These are phyloP conservation scores for Dasysyrphus albostriatus DNA, from an alignment of 2,888 invertebrate species.

Conservation along the genomic window DNA sequence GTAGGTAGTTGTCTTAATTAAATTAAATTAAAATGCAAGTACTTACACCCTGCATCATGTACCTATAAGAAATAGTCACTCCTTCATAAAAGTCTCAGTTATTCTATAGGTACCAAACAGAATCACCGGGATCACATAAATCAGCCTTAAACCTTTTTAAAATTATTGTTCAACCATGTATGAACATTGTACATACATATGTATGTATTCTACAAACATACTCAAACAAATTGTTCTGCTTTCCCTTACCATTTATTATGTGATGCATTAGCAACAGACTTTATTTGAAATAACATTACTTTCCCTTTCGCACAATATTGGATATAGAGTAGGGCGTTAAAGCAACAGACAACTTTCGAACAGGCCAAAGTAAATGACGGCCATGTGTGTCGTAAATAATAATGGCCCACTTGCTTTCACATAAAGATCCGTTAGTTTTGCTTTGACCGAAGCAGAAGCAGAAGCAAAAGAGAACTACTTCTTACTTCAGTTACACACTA, in stretches of 20 bases:
- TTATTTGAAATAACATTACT: slow-evolving; percentile 73
- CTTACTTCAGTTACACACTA: slow-evolving; percentile 48
- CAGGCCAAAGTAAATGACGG: slow-evolving; percentile 67
- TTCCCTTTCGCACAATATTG: slow-evolving; percentile 59
- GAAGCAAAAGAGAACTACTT: slow-evolving; percentile 43
- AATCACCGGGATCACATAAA: slow-evolving; percentile 2
- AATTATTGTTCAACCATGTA: slow-evolving; percentile 50
- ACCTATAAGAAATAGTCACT: too few relatives aligned
- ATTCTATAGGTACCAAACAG: too few relatives aligned
- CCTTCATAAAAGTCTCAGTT: too few relatives aligned
- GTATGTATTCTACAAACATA: neutral
- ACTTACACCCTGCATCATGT: too few relatives aligned
- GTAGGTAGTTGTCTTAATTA: too few relatives aligned
- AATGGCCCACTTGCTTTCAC: slow-evolving; percentile 74
- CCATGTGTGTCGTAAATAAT: slow-evolving; percentile 75
- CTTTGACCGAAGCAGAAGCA: slow-evolving; percentile 15
- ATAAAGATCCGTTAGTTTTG: slow-evolving; percentile 74
- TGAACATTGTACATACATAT: neutral
- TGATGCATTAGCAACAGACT: slow-evolving; percentile 72
- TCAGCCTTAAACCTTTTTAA: slow-evolving; percentile 34
- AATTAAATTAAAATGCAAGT: too few relatives aligned
- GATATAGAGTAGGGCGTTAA: slow-evolving; percentile 40
- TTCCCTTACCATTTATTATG: slow-evolving; percentile 60
- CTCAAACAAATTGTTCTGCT: slow-evolving; percentile 64
- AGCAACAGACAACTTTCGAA: slow-evolving; percentile 71